phyloP scores from a whole-genome alignment of 64 coral and sea anemone genomes.

The Pocillopora damicornis region DNA sequence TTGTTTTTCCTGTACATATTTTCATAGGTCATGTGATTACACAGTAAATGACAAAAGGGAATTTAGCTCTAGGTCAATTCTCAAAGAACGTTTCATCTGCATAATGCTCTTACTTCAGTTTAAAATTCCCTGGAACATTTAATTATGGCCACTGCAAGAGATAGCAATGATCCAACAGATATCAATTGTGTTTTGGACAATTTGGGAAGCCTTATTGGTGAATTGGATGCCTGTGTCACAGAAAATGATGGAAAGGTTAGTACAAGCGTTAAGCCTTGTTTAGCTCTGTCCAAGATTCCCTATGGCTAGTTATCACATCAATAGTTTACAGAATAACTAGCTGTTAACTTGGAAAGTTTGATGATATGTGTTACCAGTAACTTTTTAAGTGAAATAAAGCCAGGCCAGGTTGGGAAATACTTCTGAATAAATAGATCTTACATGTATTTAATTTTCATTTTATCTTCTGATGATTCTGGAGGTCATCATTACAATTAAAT shows the following conservation, averaged over 20 bases:
- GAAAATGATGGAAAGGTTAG: constrained; percentile 1
- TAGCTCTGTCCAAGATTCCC: neutral
- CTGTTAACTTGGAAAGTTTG: no score
- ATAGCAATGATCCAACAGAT: constrained; percentile 16
- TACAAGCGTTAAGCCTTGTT: neutral
- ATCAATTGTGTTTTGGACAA: constrained; percentile 13
- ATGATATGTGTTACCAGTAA: no score
- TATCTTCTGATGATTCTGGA: no score
- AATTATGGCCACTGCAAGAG: neutral
- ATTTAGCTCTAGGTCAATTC: neutral
- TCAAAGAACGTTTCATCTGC: neutral
- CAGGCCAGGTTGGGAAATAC: no score
- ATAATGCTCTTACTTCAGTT: constrained; percentile 3
- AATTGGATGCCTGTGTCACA: constrained; percentile 12
- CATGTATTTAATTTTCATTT: no score
- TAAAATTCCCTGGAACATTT: constrained; percentile 1
- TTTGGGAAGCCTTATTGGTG: constrained; percentile 24
- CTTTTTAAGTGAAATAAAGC: no score
- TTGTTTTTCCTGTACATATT: neutral
- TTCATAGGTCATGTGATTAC: neutral
- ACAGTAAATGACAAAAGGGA: neutral
- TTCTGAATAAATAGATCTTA: no score
- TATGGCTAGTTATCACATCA: no score
- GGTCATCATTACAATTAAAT: no score
- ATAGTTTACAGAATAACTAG: no score